phyloP scores from a whole-genome alignment of 2,888 invertebrate genomes.

The Listrodromus nycthemerus region DNA sequence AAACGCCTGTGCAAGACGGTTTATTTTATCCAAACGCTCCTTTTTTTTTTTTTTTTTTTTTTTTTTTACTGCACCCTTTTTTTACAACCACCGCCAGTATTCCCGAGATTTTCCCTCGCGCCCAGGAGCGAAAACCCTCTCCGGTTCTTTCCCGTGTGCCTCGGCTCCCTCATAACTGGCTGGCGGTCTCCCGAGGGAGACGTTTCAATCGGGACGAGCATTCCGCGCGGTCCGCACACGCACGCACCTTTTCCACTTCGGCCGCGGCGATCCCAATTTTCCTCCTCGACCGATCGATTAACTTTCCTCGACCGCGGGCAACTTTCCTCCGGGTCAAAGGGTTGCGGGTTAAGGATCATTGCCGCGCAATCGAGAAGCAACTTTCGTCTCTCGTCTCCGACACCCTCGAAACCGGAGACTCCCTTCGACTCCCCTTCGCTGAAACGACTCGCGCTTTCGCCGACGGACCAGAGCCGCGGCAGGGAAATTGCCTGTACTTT shows the following conservation, averaged over 20 bases:
- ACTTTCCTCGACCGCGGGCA: neutral
- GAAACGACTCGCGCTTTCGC: conserved; percentile 37
- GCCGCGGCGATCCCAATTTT: conserved; percentile 42
- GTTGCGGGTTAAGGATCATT: conserved; percentile 7
- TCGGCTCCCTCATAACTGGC: conserved; percentile 43
- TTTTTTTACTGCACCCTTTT: conserved; percentile 56
- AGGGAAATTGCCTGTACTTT: conserved; percentile 75
- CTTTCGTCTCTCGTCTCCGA: conserved; percentile 2
- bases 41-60: too few relatives aligned
- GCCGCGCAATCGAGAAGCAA: conserved; percentile 1
- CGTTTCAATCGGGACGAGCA: conserved; percentile 76
- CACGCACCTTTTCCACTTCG: conserved; percentile 63
- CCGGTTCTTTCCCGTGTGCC: conserved; percentile 38
- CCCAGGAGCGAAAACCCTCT: conserved; percentile 50
- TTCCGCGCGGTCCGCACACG: conserved; percentile 52
- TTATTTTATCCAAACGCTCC: conserved; percentile 19
- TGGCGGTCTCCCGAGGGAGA: conserved; percentile 71
- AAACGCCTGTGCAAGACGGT: conserved; percentile 7
- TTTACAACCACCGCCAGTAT: conserved; percentile 47
- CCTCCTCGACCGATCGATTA: neutral
- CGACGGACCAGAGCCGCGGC: conserved; percentile 50
- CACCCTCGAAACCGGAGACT: neutral
- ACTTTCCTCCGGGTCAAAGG: neutral
- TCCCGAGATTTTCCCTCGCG: conserved; percentile 58
- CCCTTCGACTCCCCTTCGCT: conserved; percentile 7